Evolutionary conservation across 2,113 vertebrate genomes (phyloP).

Genomic region (Polypterus bichir): DNA sequence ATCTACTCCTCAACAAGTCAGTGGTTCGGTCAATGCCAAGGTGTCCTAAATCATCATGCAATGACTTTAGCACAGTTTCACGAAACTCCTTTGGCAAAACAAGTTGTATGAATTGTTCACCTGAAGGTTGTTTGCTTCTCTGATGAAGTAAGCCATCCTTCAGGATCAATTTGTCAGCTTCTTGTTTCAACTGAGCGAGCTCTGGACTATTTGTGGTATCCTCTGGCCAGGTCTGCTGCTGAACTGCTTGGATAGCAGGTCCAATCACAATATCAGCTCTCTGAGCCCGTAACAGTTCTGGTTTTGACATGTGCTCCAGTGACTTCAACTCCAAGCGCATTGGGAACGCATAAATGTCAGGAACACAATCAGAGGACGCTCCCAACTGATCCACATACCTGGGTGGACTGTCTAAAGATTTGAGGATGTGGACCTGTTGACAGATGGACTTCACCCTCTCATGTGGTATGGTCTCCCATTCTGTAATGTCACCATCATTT

Average conservation of each 20-base stretch:
- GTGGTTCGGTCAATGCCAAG: constrained; percentile 4
- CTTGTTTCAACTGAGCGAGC: neutral
- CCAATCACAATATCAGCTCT: constrained; percentile 11
- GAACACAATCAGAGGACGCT: too few relatives aligned
- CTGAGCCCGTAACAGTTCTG: constrained; percentile 1
- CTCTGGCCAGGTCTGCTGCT: neutral
- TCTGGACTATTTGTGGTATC: neutral
- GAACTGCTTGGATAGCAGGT: constrained; percentile 1
- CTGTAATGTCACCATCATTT: too few relatives aligned
- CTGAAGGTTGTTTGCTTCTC: neutral
- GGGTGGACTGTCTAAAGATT: too few relatives aligned
- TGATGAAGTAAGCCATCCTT: constrained; percentile 8
- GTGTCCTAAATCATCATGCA: too few relatives aligned
- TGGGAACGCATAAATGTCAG: neutral
- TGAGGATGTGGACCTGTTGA: too few relatives aligned
- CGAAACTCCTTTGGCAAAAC: constrained; percentile 11
- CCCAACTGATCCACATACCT: too few relatives aligned
- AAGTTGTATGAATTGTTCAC: constrained; percentile 1
- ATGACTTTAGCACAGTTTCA: constrained; percentile 1
- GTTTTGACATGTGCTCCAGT: neutral
- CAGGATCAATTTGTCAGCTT: constrained; percentile 7
- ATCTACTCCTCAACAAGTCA: constrained; percentile 3
- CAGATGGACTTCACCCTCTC: too few relatives aligned
- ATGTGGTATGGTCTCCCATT: too few relatives aligned
- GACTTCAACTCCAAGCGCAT: neutral